phyloP scores from a whole-genome alignment of 2,888 invertebrate genomes.

The Caenorhabditis sp. region DNA sequence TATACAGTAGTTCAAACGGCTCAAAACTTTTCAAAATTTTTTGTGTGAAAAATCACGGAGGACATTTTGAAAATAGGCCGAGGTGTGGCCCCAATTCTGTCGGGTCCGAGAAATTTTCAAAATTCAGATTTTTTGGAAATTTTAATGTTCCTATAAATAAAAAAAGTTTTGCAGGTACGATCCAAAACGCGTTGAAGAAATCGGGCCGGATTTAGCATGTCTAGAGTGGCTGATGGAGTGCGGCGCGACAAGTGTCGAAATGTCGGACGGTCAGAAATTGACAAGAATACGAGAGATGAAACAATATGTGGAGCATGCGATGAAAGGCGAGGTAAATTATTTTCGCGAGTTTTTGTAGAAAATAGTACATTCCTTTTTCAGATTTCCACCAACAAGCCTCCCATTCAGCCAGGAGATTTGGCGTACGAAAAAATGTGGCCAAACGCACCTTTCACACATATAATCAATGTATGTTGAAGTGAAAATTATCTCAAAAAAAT shows the following conservation, averaged over 20 bases:
- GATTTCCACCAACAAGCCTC: not conserved
- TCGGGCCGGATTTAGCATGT: conserved; percentile 68
- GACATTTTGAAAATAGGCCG: too few species aligned
- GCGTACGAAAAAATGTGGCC: conserved; percentile 48
- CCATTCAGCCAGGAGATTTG: conserved; percentile 32
- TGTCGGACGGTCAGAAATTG: conserved; percentile 59
- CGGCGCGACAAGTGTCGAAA: conserved; percentile 59
- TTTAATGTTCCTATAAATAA: too few species aligned
- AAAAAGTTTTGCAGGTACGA: conserved; percentile 38
- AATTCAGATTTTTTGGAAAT: too few species aligned
- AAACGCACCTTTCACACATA: conserved; percentile 50
- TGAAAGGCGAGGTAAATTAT: not conserved
- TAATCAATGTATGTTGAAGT: conserved; percentile 41
- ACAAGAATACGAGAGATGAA: conserved; percentile 58
- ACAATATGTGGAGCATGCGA: conserved; percentile 46
- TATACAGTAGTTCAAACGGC: too few species aligned
- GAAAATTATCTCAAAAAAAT: not conserved
- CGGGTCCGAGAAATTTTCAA: too few species aligned
- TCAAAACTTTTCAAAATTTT: too few species aligned
- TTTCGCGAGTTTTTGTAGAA: not conserved
- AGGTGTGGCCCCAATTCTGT: too few species aligned
- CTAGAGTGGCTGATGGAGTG: conserved; percentile 69
- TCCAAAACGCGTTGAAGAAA: conserved; percentile 51
- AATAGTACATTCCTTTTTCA: not conserved
- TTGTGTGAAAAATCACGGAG: too few species aligned